Conservation (phyloP, 2,797 vertebrate species). For the Tolypeutes matacus region DNA sequence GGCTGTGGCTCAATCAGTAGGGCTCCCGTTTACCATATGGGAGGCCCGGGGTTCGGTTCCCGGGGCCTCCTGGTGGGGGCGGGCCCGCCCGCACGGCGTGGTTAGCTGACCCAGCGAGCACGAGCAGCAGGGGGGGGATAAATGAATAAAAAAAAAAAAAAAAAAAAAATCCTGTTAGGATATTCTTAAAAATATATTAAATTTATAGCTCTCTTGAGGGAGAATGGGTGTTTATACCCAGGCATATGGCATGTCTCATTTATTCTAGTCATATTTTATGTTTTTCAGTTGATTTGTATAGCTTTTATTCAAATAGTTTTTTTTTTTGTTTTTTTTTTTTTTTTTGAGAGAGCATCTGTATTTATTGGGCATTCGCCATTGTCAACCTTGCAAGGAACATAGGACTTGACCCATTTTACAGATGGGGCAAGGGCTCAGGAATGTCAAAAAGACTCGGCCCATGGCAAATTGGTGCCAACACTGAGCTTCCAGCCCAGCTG, state of each 20-base stretch:
- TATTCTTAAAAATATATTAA: neutral
- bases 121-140: no score
- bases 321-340: neutral
- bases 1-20: no score
- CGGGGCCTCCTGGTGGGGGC: no score
- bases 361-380: neutral
- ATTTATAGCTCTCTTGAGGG: conserved; percentile 41
- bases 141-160: no score
- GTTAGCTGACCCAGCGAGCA: no score
- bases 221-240: neutral
- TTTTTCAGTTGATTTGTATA: neutral
- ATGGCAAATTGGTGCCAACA: neutral
- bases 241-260: neutral
- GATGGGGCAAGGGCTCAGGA: neutral
- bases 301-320: conserved; percentile 42
- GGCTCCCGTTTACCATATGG: no score
- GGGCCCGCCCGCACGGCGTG: no score
- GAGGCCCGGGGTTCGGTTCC: no score
- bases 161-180: neutral
- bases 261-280: conserved; percentile 43
- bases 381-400: neutral
- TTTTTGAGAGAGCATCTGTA: neutral
- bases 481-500: neutral
- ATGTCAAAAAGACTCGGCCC: neutral
- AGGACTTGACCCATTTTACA: neutral